These are phyloP conservation scores for Drosophila borealis DNA, from an alignment of 2,888 invertebrate species.

Conservation along the genomic window DNA sequence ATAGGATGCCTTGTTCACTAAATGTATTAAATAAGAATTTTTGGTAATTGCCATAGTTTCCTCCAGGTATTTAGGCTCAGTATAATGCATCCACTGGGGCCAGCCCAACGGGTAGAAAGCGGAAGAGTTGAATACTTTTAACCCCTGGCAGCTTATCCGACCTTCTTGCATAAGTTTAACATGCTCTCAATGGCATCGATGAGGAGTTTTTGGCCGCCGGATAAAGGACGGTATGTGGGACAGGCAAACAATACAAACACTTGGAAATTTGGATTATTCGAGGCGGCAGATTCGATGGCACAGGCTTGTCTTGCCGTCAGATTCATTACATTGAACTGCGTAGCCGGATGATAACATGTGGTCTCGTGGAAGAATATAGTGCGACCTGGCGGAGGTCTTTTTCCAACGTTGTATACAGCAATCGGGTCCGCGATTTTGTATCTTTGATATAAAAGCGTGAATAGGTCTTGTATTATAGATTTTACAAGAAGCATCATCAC, in stretches of 20 bases:
- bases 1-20: constrained; percentile 82
- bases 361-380: constrained; percentile 85
- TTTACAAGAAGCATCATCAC: no score
- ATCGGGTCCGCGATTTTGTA: no score
- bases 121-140: constrained; percentile 87
- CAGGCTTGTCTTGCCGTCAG: constrained; percentile 83
- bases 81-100: constrained; percentile 87
- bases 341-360: constrained; percentile 62
- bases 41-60: constrained; percentile 68
- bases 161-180: constrained; percentile 85
- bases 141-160: constrained; percentile 86
- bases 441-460: no score
- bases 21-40: constrained; percentile 77
- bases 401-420: no score
- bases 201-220: constrained; percentile 40
- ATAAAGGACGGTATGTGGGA: constrained; percentile 57
- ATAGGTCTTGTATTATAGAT: no score
- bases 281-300: constrained; percentile 84
- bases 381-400: constrained; percentile 49
- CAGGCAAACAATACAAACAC: constrained; percentile 83
- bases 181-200: constrained; percentile 72
- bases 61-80: constrained; percentile 84
- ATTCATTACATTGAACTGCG: constrained; percentile 46
- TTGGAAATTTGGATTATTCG: constrained; percentile 81
- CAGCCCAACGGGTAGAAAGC: constrained; percentile 89